Evolutionary conservation across 1,140 invertebrate genomes (phyloP).

Genomic region (Amphibalanus amphitrite): DNA sequence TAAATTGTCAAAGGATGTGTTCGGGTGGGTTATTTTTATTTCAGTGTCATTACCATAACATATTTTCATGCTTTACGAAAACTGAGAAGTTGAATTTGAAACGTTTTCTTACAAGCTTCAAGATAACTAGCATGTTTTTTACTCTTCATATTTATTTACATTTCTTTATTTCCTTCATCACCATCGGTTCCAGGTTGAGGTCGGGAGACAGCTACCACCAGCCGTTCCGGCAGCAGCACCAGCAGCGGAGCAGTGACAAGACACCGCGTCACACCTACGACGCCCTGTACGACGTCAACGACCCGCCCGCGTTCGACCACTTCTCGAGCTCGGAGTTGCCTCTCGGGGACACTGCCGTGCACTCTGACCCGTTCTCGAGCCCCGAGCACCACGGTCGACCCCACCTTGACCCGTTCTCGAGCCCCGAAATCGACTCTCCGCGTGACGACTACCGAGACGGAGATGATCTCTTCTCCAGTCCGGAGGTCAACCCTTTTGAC

Average conservation of each 20-base stretch:
- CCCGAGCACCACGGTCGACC: background rate
- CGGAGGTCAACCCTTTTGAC: background rate
- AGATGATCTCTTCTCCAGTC: background rate
- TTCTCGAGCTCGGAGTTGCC: background rate
- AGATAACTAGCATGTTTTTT: too few relatives aligned
- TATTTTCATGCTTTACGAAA: too few relatives aligned
- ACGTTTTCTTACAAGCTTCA: too few relatives aligned
- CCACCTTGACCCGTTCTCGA: background rate
- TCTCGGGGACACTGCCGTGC: background rate
- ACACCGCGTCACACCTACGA: background rate
- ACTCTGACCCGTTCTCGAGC: background rate
- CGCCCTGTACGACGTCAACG: background rate
- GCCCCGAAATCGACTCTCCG: too few relatives aligned
- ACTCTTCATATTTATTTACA: too few relatives aligned
- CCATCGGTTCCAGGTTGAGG: too few relatives aligned
- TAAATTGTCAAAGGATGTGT: too few relatives aligned
- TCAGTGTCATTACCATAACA: too few relatives aligned
- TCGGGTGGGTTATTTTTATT: too few relatives aligned
- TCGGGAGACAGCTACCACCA: background rate
- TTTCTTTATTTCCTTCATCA: too few relatives aligned
- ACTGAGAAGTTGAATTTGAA: too few relatives aligned
- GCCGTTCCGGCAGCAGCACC: conserved; percentile 11
- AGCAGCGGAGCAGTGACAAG: background rate
- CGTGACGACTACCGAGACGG: background rate
- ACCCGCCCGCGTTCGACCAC: background rate